phyloP scores from a whole-genome alignment of 2,888 invertebrate species.

The Tenthredo distinguenda region DNA sequence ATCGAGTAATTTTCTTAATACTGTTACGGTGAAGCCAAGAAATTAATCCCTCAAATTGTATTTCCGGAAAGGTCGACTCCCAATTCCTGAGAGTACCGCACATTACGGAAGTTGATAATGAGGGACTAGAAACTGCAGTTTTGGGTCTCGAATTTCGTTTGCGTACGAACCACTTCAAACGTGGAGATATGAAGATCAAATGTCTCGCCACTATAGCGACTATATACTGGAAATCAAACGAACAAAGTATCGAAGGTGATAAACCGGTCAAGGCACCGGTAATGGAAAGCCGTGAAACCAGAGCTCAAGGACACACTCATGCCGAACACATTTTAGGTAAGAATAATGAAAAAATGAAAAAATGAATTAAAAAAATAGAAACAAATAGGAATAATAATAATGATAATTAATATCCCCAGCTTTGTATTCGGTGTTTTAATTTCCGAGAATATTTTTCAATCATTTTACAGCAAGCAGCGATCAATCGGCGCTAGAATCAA shows the following conservation, averaged over 20 bases:
- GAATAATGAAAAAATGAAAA: background rate
- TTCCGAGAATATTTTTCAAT: background rate
- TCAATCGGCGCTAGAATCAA: background rate
- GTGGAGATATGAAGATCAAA: conserved; percentile 92
- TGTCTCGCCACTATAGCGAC: conserved; percentile 93
- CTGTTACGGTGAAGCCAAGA: too few species aligned
- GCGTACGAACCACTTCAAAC: conserved; percentile 88
- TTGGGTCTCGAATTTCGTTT: conserved; percentile 90
- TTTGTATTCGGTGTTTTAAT: background rate
- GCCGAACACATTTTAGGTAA: conserved; percentile 61
- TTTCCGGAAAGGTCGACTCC: conserved; percentile 63
- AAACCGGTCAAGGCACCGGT: conserved; percentile 76
- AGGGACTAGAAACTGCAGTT: conserved; percentile 87
- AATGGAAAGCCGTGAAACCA: conserved; percentile 73
- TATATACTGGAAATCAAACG: conserved; percentile 91
- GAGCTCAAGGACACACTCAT: conserved; percentile 72
- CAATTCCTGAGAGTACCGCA: conserved; percentile 76
- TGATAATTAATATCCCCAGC: background rate
- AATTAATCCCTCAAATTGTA: background rate
- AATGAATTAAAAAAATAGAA: background rate
- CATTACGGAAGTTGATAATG: conserved; percentile 78
- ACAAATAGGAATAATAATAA: background rate
- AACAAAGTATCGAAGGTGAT: conserved; percentile 90
- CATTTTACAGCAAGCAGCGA: conserved; percentile 35
- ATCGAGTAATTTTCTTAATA: too few species aligned